A percentile compares a stretch with the other conserved stretches of the same genome.
Conservation (phyloP, 2,888 invertebrate species). For the Piscicola geometra region DNA sequence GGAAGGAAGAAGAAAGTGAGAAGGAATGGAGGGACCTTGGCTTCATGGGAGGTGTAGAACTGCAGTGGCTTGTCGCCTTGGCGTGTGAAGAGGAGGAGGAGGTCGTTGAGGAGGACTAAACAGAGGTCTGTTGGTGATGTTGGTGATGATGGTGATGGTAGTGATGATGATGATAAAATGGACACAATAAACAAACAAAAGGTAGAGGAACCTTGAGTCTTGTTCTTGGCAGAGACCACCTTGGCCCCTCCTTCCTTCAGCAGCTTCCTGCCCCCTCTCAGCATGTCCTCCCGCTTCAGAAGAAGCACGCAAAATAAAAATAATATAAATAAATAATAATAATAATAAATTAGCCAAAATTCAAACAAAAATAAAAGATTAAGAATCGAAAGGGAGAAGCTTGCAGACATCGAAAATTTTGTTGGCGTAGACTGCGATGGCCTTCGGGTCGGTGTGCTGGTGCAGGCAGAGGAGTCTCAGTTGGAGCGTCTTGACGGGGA, state of each 20-base stretch:
- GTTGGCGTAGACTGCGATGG: not conserved
- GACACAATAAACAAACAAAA: too few relatives aligned
- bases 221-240: constrained; percentile 81
- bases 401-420: not conserved
- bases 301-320: not conserved
- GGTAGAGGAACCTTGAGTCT: too few relatives aligned
- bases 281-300: not conserved
- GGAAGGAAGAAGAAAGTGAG: too few relatives aligned
- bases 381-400: too few relatives aligned
- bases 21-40: too few relatives aligned
- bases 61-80: not conserved
- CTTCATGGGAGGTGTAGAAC: not conserved
- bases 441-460: constrained; percentile 19
- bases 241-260: constrained; percentile 72
- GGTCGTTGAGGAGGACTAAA: constrained; percentile 83
- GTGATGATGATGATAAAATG: too few relatives aligned
- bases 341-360: too few relatives aligned
- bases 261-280: not conserved
- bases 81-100: constrained; percentile 76
- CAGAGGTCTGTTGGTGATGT: constrained; percentile 77
- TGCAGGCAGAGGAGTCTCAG: not conserved
- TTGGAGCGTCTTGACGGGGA: constrained; percentile 9
- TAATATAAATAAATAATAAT: too few relatives aligned
- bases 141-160: constrained; percentile 89
- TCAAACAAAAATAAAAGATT: too few relatives aligned